Conservation (phyloP, 2,888 invertebrate genomes). For the Abrostola triplasia region DNA sequence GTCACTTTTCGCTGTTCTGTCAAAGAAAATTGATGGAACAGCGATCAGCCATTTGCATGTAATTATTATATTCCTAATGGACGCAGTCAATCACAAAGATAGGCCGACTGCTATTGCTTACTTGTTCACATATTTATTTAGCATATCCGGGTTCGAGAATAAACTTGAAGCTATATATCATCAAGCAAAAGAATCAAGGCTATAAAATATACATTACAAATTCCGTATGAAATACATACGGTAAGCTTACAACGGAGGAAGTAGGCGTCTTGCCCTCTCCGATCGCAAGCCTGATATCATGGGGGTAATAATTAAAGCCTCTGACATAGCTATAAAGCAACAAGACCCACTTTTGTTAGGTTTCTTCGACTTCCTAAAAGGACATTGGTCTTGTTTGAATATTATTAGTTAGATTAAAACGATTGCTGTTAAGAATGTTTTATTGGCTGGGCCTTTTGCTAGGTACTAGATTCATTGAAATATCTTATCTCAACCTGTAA, state of each 20-base stretch:
- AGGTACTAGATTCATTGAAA: no score
- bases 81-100: no score
- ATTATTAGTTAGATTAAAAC: neutral
- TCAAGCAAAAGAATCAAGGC: conserved; percentile 24
- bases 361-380: conserved; percentile 48
- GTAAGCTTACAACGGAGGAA: conserved; percentile 69
- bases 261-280: conserved; percentile 68
- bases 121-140: neutral
- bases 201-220: conserved; percentile 49
- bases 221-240: conserved; percentile 57
- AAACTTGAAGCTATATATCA: conserved; percentile 13
- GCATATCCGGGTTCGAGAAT: neutral
- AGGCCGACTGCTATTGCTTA: no score
- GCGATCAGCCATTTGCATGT: no score
- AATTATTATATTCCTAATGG: no score
- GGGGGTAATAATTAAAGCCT: conserved; percentile 72
- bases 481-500: no score
- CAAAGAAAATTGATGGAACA: no score
- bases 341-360: conserved; percentile 56
- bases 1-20: no score
- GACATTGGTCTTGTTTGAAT: conserved; percentile 22
- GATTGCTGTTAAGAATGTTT: neutral
- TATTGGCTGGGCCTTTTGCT: neutral
- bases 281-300: conserved; percentile 65
- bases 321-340: conserved; percentile 68